Base-by-base conservation (phyloP, 2,797 vertebrate species). In the Onychomys arenicola region DNA sequence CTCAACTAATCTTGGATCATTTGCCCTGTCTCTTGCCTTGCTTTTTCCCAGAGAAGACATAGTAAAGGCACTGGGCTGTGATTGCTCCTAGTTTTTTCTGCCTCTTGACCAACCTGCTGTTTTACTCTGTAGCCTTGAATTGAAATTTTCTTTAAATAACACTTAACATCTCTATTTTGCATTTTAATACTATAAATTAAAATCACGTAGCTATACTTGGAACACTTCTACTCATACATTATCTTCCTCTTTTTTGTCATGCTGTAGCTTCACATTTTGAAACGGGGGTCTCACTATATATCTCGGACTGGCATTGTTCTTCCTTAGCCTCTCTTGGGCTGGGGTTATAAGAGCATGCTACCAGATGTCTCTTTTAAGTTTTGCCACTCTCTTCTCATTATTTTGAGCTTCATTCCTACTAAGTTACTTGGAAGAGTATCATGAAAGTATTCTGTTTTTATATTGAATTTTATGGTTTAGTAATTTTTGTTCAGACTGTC, bases 321-420 rank as follows among this genome's bases (percentile, higher is more conserved):
- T 13, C 59, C 27, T 61, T 46, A 23, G 55, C 52, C 29, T 88
- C 10, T 37, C 69, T 61, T n/a, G 29, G 29, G 12, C 71, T 89
- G 73, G 40, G 29, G 6, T 77, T 77, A 17, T 1, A 63, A 25
- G 27, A 32, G 21, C 52, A 75, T 43, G 19, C 73, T 27, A 5
- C 55, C 32, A 80, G 27, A 32, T 89, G 6, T 71, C 40, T 81
- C 69, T 12, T 9, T 43, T 86, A 27, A 63, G n/a, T 76, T 89
- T 80, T 84, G 75, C 19, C 73, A 13, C 21, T 93, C 17, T 81
- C 5, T 63, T 82, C 19, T 52, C 37, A 88, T 75, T 90, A 89
- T 71, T 84, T 92, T 43, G 85, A 17, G 95, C 46, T 93, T 94
- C 73, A 78, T 93, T 96, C 61, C 12, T 40, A 13, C 75, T 86